Evolutionary conservation across 2,888 invertebrate genomes (phyloP).

Genomic region (Amblyteles armatorius): DNA sequence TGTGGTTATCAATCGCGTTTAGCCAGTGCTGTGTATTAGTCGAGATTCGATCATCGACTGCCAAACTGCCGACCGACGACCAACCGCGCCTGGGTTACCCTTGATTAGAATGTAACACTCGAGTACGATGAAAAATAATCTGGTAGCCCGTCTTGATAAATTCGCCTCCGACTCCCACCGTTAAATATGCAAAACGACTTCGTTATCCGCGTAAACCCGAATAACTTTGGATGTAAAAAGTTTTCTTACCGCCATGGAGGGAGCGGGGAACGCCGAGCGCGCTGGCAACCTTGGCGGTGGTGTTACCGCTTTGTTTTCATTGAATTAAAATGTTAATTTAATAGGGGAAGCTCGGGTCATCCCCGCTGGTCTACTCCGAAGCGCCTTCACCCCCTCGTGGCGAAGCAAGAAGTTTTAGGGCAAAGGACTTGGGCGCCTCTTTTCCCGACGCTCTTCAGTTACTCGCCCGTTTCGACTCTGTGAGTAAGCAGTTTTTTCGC

Average conservation of each 20-base stretch:
- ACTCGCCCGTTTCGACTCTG: not conserved
- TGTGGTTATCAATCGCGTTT: too few species aligned
- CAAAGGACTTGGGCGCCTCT: constrained; percentile 1
- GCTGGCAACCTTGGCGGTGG: constrained; percentile 35
- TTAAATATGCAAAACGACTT: constrained; percentile 64
- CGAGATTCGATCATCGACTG: too few species aligned
- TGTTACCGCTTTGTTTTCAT: constrained; percentile 62
- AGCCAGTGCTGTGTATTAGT: too few species aligned
- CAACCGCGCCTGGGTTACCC: too few species aligned
- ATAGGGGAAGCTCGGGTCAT: constrained; percentile 47
- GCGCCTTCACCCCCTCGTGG: constrained; percentile 31
- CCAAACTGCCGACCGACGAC: too few species aligned
- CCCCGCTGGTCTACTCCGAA: constrained; percentile 33
- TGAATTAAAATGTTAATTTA: constrained; percentile 68
- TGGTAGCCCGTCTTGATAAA: constrained; percentile 46
- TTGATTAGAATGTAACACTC: constrained; percentile 15
- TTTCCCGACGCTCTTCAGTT: constrained; percentile 27
- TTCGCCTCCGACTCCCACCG: constrained; percentile 11
- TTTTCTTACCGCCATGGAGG: constrained; percentile 9
- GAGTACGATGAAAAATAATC: constrained; percentile 47
- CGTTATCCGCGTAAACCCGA: constrained; percentile 62
- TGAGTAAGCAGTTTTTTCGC: constrained; percentile 11
- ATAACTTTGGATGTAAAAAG: constrained; percentile 65
- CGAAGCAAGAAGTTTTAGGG: constrained; percentile 34
- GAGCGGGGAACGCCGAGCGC: not conserved